These are phyloP conservation scores for Scopus umbretta DNA, from an alignment of 2,113 vertebrate genomes.

Conservation along the genomic window DNA sequence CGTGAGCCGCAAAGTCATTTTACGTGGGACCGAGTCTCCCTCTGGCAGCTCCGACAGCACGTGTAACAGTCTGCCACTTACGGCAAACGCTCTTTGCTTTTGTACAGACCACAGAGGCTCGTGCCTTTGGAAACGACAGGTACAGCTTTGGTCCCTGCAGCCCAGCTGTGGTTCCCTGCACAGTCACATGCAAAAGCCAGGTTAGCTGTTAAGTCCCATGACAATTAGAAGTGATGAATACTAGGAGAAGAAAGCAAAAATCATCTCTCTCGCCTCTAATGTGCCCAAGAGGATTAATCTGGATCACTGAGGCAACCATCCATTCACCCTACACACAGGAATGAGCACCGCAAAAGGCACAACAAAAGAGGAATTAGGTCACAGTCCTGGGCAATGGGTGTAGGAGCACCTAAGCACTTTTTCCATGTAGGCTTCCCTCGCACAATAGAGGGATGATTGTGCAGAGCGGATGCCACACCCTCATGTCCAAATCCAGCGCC, in stretches of 20 bases:
- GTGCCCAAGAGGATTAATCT: neutral
- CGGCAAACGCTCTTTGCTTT: neutral
- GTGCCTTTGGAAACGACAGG: neutral
- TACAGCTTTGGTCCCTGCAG: neutral
- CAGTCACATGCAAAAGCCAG: neutral
- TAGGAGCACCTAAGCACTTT: conserved; percentile 13
- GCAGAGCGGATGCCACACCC: neutral
- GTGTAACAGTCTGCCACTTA: neutral
- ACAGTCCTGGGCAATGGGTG: neutral
- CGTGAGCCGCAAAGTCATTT: neutral
- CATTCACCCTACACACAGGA: neutral
- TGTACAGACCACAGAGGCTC: neutral
- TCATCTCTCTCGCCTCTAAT: neutral
- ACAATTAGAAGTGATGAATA: neutral
- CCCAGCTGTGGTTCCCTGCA: neutral
- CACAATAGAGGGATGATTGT: neutral
- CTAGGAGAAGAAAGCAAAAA: neutral
- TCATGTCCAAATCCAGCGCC: neutral
- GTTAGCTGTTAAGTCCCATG: neutral
- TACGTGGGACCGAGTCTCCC: neutral
- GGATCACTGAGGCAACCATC: neutral
- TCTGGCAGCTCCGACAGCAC: neutral
- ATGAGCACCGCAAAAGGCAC: neutral
- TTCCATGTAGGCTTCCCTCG: neutral
- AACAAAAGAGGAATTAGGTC: conserved; percentile 9